These are phyloP conservation scores for Mechanitis mazaeus DNA, from an alignment of 2,888 invertebrate genomes.

Conservation along the genomic window DNA sequence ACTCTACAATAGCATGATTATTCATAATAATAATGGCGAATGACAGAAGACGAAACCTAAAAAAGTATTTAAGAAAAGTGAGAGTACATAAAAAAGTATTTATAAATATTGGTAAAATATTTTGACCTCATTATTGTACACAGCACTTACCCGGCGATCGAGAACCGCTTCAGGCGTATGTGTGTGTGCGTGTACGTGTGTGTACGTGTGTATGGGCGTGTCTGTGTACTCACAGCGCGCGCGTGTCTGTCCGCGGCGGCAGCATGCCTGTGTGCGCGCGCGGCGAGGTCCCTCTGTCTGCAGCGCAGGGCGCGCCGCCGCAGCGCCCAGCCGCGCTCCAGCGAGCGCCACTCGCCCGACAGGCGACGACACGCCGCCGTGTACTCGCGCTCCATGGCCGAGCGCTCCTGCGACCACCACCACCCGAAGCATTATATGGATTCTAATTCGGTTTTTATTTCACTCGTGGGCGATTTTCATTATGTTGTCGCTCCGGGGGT, in stretches of 20 bases:
- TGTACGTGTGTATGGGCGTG: neutral
- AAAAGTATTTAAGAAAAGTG: no score
- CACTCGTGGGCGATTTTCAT: neutral
- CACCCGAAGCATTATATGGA: neutral
- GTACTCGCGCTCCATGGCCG: constrained; percentile 81
- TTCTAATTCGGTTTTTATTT: neutral
- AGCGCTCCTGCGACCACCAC: constrained; percentile 58
- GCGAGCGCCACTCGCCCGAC: constrained; percentile 74
- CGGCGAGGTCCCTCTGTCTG: constrained; percentile 75
- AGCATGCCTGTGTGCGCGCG: constrained; percentile 67
- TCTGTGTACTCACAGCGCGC: constrained; percentile 14
- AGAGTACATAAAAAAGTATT: no score
- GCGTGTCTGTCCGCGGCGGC: constrained; percentile 57
- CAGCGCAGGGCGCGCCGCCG: constrained; percentile 77
- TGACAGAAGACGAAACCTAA: no score
- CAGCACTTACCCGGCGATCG: no score
- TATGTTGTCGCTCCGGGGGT: neutral
- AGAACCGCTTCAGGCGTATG: no score
- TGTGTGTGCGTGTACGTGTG: neutral
- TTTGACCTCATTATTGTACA: no score
- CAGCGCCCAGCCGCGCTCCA: constrained; percentile 78
- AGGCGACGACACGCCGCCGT: constrained; percentile 78
- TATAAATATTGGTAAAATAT: no score
- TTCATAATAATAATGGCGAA: no score
- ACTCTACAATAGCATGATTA: no score